Evolutionary conservation across 1,140 invertebrate species (phyloP).

Genomic region (Ceratina australensis): DNA sequence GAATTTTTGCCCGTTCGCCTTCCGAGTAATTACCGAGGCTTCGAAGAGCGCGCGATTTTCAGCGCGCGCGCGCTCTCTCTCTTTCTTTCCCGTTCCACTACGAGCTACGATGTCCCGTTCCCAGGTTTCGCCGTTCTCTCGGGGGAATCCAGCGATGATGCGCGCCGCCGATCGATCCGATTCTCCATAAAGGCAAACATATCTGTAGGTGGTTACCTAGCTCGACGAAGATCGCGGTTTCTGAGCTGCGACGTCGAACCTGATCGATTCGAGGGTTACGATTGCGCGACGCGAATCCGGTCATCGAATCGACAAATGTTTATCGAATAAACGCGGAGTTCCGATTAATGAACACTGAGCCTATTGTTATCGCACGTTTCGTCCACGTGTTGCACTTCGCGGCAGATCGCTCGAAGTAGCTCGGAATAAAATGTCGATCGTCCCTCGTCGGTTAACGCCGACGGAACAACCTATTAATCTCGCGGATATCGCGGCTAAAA

Average conservation of each 20-base stretch:
- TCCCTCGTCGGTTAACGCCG: slow-evolving; percentile 44
- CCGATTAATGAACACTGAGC: slow-evolving; percentile 53
- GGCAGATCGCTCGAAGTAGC: background rate
- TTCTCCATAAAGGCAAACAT: no score
- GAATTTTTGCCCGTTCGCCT: slow-evolving; percentile 49
- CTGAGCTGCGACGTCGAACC: no score
- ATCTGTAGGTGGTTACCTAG: no score
- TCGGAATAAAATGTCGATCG: slow-evolving; percentile 48
- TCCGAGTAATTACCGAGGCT: slow-evolving; percentile 40
- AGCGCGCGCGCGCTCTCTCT: no score
- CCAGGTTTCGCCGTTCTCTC: no score
- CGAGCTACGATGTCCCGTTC: no score
- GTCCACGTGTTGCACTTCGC: slow-evolving; percentile 38
- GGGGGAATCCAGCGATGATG: no score
- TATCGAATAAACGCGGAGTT: slow-evolving; percentile 50
- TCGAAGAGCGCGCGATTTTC: no score
- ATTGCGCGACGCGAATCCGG: background rate
- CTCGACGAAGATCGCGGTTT: no score
- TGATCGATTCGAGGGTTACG: background rate
- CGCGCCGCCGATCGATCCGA: no score
- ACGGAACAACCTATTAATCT: slow-evolving; percentile 23
- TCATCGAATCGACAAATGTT: slow-evolving; percentile 48
- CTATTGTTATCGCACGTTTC: slow-evolving; percentile 30
- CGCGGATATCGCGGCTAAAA: slow-evolving; percentile 2
- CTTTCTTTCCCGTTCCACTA: no score